Evolutionary conservation across 1,140 invertebrate species (phyloP).

Genomic region (Brachionus paranguensis): DNA sequence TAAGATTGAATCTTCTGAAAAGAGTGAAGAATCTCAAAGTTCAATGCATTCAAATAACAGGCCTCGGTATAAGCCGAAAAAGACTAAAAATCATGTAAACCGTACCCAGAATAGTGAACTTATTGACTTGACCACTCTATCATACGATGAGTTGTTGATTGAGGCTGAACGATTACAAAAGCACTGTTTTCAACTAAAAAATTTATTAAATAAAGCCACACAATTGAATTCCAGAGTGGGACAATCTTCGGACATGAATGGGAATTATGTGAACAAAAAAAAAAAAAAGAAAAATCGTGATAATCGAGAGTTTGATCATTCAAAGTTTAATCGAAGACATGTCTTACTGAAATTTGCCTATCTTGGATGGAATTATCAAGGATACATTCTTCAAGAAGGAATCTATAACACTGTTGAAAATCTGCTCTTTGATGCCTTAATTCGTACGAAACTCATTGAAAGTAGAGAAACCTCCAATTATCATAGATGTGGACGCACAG

Average conservation of each 20-base stretch:
- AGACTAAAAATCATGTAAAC: conserved; percentile 23
- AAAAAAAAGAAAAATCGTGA: conserved; percentile 7
- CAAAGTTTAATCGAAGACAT: not conserved
- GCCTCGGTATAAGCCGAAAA: not conserved
- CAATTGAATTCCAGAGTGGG: not conserved
- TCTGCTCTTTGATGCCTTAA: conserved; percentile 40
- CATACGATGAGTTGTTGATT: conserved; percentile 2
- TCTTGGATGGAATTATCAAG: conserved; percentile 41
- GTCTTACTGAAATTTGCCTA: conserved; percentile 30
- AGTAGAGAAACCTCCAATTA: conserved; percentile 27
- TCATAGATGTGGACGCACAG: conserved; percentile 40
- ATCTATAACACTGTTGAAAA: conserved; percentile 32
- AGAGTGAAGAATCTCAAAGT: not conserved
- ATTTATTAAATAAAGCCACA: conserved; percentile 18
- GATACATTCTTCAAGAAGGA: conserved; percentile 32
- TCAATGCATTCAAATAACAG: not conserved
- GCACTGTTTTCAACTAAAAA: conserved; percentile 29
- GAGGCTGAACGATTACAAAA: not conserved
- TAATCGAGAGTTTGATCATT: conserved; percentile 22
- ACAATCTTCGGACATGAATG: not conserved
- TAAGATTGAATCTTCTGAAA: not conserved
- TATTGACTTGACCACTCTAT: not conserved
- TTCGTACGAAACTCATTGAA: conserved; percentile 27
- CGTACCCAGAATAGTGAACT: not conserved
- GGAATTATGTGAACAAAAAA: not conserved